These are phyloP conservation scores for Drosophila tropicalis DNA, from an alignment of 1,140 invertebrate species.

Conservation along the genomic window DNA sequence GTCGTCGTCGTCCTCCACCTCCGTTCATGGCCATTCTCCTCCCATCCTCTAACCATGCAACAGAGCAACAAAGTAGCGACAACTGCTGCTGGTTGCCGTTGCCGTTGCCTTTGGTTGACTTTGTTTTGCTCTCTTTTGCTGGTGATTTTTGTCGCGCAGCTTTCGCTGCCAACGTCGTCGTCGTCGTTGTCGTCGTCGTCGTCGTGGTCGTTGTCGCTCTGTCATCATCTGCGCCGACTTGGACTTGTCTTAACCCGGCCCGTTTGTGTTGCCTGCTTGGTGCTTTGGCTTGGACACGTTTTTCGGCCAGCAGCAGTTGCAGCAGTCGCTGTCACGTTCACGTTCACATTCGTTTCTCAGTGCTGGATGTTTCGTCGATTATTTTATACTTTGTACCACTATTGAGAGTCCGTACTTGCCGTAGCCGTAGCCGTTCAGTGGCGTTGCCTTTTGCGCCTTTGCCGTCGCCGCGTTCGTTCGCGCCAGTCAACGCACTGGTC, in stretches of 20 bases:
- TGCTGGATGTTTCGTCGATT: constrained; percentile 6
- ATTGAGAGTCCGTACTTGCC: not conserved
- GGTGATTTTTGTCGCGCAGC: constrained; percentile 48
- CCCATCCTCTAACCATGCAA: not conserved
- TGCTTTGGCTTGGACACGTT: constrained; percentile 71
- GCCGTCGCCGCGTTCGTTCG: constrained; percentile 29
- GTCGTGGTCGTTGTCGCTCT: constrained; percentile 29
- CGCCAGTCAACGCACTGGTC: not conserved
- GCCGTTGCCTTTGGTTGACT: constrained; percentile 10
- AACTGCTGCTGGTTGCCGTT: constrained; percentile 32
- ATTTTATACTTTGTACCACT: not conserved
- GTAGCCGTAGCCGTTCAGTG: not conserved
- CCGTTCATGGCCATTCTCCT: constrained; percentile 5
- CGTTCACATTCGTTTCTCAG: constrained; percentile 7
- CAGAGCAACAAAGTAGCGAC: too few species aligned
- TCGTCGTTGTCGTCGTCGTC: too few species aligned
- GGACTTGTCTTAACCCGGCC: constrained; percentile 66
- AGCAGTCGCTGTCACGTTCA: constrained; percentile 55
- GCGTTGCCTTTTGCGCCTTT: constrained; percentile 25
- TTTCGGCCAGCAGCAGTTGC: constrained; percentile 59
- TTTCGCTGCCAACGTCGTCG: constrained; percentile 28
- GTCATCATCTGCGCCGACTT: constrained; percentile 45
- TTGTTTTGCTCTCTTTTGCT: constrained; percentile 29
- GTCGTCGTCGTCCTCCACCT: not conserved
- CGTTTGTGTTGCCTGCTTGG: constrained; percentile 64